Evolutionary conservation across 30 jellyfish, hydroid and myxozoan genomes (phyloP), one percentile per base, ranked within the genome.

Genomic region (Catostylus mosaicus): DNA sequence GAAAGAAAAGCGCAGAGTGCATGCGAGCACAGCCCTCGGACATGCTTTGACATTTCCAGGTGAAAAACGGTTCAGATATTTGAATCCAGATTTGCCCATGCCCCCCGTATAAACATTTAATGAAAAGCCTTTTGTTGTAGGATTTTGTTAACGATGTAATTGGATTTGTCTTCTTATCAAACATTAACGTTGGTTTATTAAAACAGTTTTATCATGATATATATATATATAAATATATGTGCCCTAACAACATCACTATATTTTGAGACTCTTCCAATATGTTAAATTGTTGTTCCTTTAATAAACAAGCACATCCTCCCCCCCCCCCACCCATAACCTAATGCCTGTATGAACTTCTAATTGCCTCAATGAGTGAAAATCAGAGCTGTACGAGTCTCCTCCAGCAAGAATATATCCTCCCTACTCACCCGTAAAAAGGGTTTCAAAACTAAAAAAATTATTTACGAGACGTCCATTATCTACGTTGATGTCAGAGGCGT

Each of bases 1-100:
- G 48, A 82, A 70, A 67, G 32, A 78, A 56, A 65, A 23, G 85
- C 29, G 35, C 1, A 27, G 76, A 5, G 19, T 27, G 37, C 46
- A 24, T 1, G 26, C 82, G 29, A 40, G 84, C 23, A 50, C 75
- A 31, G 12, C 91, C 9, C 46, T 30, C 69, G 67, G 78, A 50
- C 91, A 81, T 6, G 83, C 67, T 6, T 40, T 81, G 40, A 67
- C 91, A 4, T 77, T 81, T 27, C 87, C 93, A 16, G 87, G 93
- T 18, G 93, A 73, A 50, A 48, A 71, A 30, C 84, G 86, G 30
- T 81, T 89, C 63, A 30, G 95, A 37, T 90, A 73, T 64, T 73
- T 89, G 40, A 89, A 89, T 59, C 97, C 97, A 10, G 77, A 89
- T 67, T 73, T 89, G 20, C 97, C 97, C 22, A 64, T 89, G 95